Conservation (phyloP, 2,113 vertebrate species). For the Gavia stellata region DNA sequence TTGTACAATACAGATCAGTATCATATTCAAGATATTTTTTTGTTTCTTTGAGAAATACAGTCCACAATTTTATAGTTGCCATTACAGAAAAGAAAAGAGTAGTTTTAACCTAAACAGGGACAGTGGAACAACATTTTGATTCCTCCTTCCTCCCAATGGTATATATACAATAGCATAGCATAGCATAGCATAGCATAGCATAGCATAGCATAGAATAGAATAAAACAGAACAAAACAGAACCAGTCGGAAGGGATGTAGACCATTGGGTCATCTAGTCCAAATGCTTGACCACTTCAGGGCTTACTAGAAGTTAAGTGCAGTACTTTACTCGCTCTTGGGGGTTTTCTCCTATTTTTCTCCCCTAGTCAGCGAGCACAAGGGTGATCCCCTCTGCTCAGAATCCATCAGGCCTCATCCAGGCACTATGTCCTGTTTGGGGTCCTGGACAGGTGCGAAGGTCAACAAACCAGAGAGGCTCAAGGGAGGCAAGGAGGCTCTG, state of each 20-base stretch:
- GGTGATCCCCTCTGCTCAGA: not conserved
- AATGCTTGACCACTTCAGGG: not conserved
- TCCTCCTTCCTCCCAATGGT: not conserved
- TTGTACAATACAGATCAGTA: not conserved
- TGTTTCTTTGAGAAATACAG: not conserved
- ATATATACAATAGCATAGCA: no score
- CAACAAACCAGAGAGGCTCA: not conserved
- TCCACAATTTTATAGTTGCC: not conserved
- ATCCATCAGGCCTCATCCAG: not conserved
- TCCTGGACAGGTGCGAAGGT: not conserved
- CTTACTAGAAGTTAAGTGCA: not conserved
- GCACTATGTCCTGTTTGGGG: no score
- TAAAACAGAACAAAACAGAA: not conserved
- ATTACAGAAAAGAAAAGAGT: not conserved
- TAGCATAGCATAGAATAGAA: not conserved
- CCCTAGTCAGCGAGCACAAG: not conserved
- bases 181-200: not conserved
- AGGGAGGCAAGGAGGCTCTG: not conserved
- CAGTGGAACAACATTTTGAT: not conserved
- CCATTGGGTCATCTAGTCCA: not conserved
- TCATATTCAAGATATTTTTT: not conserved
- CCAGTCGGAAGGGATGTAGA: not conserved
- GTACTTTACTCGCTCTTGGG: fast-evolving
- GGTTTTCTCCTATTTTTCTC: not conserved
- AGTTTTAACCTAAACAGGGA: not conserved